These are phyloP conservation scores for Meandrusa payeni DNA, from an alignment of 2,888 invertebrate genomes.

Conservation along the genomic window DNA sequence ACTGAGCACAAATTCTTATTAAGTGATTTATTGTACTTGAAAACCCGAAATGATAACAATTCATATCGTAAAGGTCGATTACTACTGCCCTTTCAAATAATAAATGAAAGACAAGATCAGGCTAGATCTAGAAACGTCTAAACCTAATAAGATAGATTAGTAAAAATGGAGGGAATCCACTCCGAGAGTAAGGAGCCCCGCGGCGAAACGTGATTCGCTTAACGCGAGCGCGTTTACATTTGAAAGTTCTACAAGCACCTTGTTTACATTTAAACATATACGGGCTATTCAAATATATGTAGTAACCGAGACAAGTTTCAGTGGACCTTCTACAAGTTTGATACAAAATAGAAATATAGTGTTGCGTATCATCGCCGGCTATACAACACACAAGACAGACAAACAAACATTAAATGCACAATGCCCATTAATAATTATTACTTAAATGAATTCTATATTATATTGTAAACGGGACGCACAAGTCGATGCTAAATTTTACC, in stretches of 20 bases:
- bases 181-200: slow-evolving; percentile 11
- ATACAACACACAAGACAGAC: background rate
- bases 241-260: slow-evolving; percentile 18
- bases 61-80: no score
- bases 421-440: background rate
- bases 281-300: background rate
- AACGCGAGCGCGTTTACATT: background rate
- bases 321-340: background rate
- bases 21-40: no score
- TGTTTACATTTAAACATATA: slow-evolving; percentile 18
- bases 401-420: background rate
- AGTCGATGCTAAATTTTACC: slow-evolving; percentile 1
- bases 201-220: background rate
- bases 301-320: background rate
- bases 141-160: slow-evolving; percentile 6
- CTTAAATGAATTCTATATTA: background rate
- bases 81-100: no score
- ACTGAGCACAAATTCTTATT: no score
- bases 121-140: slow-evolving; percentile 1
- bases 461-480: background rate
- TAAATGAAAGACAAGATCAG: no score
- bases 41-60: no score
- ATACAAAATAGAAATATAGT: slow-evolving; percentile 1
- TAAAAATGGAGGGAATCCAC: slow-evolving; percentile 17
- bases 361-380: background rate